Percentiles rank a stretch among this genome's conserved stretches.
phyloP scores from a whole-genome alignment of 30 jellyfish, hydroid and myxozoan genomes.

The Hydractinia echinata region DNA sequence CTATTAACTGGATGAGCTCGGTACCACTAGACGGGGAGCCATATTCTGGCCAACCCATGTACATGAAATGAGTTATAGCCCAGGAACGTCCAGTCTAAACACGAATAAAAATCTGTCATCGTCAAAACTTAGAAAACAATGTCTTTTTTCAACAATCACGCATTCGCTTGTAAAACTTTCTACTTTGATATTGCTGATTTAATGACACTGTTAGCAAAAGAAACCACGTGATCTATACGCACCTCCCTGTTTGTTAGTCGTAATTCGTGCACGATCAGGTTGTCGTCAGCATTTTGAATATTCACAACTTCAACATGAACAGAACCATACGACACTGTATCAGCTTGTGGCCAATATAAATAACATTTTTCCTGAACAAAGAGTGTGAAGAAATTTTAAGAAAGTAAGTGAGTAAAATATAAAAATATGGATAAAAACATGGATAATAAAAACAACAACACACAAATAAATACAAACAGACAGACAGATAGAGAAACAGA shows the following conservation, averaged over 20 bases:
- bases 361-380: slow-evolving; percentile 87
- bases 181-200: not conserved
- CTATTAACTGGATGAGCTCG: slow-evolving; percentile 66
- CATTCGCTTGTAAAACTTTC: not conserved
- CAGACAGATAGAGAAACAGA: too few relatives aligned
- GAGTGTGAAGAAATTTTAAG: not conserved
- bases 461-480: too few relatives aligned
- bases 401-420: not conserved
- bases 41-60: slow-evolving; percentile 94
- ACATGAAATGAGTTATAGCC: slow-evolving; percentile 64
- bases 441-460: too few relatives aligned
- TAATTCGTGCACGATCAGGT: slow-evolving; percentile 24
- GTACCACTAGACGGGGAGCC: slow-evolving; percentile 89
- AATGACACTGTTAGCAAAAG: not conserved
- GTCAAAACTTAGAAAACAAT: not conserved
- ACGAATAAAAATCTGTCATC: not conserved
- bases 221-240: not conserved
- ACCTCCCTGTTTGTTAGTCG: slow-evolving; percentile 41
- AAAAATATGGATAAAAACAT: too few relatives aligned
- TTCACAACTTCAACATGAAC: slow-evolving; percentile 55
- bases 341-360: slow-evolving; percentile 97
- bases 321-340: slow-evolving; percentile 56
- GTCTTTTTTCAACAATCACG: not conserved
- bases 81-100: slow-evolving; percentile 88
- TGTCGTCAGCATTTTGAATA: slow-evolving; percentile 32